Evolutionary conservation across 2,797 vertebrate species (phyloP), one percentile per base, ranked within the genome.

Genomic region (Danio aesculapii): DNA sequence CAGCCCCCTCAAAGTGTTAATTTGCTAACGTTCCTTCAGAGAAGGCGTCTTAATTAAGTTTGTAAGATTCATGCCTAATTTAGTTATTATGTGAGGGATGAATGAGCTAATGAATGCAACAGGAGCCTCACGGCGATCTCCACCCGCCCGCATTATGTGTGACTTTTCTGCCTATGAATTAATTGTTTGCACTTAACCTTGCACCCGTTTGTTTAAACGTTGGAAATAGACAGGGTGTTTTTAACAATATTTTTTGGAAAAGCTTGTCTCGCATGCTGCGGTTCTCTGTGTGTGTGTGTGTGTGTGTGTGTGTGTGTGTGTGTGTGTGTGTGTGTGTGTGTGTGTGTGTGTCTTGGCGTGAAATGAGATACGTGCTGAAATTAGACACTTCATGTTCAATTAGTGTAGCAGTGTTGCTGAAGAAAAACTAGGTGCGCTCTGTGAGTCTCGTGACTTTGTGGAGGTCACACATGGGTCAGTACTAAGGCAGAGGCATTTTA

Each of bases 41-140:
- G 88, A 89, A 84, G 88, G 89, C 92, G 81, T 91, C 90, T 91
- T 94, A 95, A 94, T 94, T 94, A 93, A 88, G 84, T 79, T 82
- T 88, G 90, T 84, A 90, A 90, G 90, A 91, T 92, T 92, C 89
- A 89, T 84, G 91, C 88, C 90, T 93, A 92, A 93, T 94, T 93
- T 92, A 90, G 90, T 92, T 88, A 92, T 94, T 91, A 89, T 67
- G 46, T 50, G 79, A 83, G 44, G 89, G 90, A 90, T 91, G 89
- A 91, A 87, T 85, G 85, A 89, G 75, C 90, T 93, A 91, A 93
- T 93, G 90, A 93, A 89, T 79, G 75, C 85, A 88, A 90, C 82
- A 57, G 81, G 87, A 88, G 86, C 81, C 57, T 84, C 86, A 84
- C 75, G 76, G 83, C 75, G 63, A 73, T 88, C 84, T 83, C 84